A percentile compares a stretch with the other conserved stretches of the same genome.
Conservation (phyloP, 2,113 vertebrate genomes). For the Peromyscus leucopus region DNA sequence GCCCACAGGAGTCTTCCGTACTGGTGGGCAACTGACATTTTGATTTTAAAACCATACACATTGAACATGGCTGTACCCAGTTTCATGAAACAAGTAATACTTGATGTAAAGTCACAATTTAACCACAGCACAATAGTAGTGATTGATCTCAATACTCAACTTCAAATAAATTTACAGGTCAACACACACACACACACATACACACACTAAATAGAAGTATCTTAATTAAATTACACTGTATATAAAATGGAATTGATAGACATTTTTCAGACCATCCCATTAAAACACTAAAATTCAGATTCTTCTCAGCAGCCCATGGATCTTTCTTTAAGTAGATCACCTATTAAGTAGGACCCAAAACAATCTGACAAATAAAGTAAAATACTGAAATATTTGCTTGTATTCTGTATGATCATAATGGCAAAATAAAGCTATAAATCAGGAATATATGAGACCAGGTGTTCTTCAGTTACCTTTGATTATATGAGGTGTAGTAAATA, state of each 20-base stretch:
- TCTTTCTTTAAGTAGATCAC: neutral
- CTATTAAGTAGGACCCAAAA: neutral
- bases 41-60: neutral
- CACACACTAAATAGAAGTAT: neutral
- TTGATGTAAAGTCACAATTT: neutral
- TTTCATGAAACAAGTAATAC: neutral
- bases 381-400: neutral
- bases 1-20: too few relatives aligned
- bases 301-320: neutral
- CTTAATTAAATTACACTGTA: neutral
- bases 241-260: neutral
- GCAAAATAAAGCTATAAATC: neutral
- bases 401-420: neutral
- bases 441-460: neutral
- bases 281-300: neutral
- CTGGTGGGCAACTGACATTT: neutral
- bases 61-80: neutral
- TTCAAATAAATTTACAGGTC: neutral
- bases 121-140: neutral
- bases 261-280: neutral
- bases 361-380: neutral
- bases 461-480: too few relatives aligned
- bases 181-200: too few relatives aligned
- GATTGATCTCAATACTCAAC: neutral
- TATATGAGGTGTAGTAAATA: neutral